These are phyloP conservation scores for Felis chaus DNA, from an alignment of 2,113 vertebrate genomes.

Conservation along the genomic window DNA sequence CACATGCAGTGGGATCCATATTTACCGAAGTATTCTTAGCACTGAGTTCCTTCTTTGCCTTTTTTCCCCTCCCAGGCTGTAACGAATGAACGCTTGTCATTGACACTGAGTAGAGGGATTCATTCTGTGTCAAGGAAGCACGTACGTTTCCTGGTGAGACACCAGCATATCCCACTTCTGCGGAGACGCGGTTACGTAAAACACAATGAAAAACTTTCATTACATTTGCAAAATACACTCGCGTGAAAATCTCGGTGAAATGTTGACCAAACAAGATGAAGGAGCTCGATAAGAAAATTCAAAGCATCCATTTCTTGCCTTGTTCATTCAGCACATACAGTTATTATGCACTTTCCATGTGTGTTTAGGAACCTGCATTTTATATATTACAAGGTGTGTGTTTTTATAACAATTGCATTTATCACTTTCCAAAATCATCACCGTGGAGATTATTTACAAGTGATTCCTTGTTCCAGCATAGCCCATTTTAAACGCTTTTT, in stretches of 20 bases:
- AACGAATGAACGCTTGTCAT: neutral
- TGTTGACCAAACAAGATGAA: neutral
- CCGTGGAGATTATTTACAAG: neutral
- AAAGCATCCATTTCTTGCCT: too few relatives aligned
- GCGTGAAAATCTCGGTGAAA: neutral
- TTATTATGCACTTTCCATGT: too few relatives aligned
- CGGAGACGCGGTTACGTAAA: neutral
- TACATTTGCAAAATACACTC: neutral
- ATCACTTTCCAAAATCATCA: neutral
- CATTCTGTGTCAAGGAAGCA: neutral
- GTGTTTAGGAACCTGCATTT: neutral
- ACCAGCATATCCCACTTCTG: neutral
- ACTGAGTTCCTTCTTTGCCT: neutral
- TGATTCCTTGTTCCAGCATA: neutral
- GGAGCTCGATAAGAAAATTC: neutral
- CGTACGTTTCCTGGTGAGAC: neutral
- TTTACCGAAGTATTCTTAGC: neutral
- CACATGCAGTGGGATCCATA: fast-evolving
- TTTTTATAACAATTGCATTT: neutral
- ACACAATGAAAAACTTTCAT: too few relatives aligned
- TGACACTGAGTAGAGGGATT: neutral
- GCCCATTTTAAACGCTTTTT: neutral
- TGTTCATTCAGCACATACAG: neutral
- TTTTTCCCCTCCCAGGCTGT: neutral
- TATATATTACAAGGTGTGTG: neutral